A percentile compares a stretch with the other conserved stretches of the same genome.
These are phyloP conservation scores for Lacerta viridis DNA, from an alignment of 2,797 vertebrate genomes.

Conservation along the genomic window DNA sequence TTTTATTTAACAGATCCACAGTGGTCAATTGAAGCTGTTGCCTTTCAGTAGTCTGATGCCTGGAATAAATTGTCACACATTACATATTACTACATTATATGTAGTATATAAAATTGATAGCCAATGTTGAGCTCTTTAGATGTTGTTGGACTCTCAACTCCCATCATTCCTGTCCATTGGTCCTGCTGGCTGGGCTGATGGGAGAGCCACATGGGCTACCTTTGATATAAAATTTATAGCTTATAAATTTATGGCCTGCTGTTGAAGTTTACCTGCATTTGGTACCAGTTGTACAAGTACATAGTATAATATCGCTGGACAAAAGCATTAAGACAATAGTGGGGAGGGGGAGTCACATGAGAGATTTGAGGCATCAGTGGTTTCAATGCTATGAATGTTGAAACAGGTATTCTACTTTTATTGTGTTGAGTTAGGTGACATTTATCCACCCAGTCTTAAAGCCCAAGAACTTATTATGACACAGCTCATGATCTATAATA, in stretches of 20 bases:
- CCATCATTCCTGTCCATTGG: too few relatives aligned
- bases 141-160: too few relatives aligned
- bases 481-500: background rate
- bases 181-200: background rate
- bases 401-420: background rate
- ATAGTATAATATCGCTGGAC: background rate
- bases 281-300: background rate
- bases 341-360: background rate
- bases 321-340: background rate
- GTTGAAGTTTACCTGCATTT: background rate
- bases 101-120: background rate
- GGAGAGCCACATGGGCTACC: background rate
- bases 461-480: background rate
- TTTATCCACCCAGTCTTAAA: background rate
- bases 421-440: background rate
- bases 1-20: constrained; percentile 24
- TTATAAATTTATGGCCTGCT: background rate
- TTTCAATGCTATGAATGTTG: background rate
- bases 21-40: constrained; percentile 4
- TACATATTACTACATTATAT: background rate
- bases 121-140: background rate
- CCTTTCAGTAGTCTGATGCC: background rate
- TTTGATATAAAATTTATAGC: background rate
- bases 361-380: background rate
- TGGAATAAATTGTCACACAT: background rate